Percentiles rank a stretch among this genome's conserved stretches.
phyloP scores from a whole-genome alignment of 2,888 invertebrate genomes.

The Marasmarcha lunaedactyla region DNA sequence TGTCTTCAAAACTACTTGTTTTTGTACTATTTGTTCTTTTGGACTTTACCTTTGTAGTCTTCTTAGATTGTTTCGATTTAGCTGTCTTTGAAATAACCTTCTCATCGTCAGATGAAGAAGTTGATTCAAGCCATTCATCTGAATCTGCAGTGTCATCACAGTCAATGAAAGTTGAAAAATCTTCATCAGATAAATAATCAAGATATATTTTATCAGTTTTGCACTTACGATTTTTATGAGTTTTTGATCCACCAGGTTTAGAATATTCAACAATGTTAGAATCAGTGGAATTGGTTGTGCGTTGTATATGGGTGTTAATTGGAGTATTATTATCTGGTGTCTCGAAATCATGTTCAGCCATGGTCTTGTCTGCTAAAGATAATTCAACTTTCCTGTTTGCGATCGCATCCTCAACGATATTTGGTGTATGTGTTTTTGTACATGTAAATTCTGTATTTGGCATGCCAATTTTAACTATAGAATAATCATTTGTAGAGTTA shows the following conservation, averaged over 20 bases:
- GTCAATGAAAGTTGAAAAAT: background rate
- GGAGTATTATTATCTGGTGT: too few species aligned
- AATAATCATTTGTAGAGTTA: too few species aligned
- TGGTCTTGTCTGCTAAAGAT: too few species aligned
- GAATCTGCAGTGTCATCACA: background rate
- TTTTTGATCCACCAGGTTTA: constrained; percentile 1
- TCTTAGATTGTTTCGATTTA: constrained; percentile 11
- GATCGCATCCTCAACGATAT: too few species aligned
- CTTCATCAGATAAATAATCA: constrained; percentile 2
- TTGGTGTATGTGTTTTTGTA: too few species aligned
- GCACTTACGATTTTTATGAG: background rate
- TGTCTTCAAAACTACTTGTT: background rate
- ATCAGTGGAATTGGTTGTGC: background rate
- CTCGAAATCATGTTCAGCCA: too few species aligned
- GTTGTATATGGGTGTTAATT: too few species aligned
- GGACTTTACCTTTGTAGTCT: constrained; percentile 7
- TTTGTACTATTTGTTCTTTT: constrained; percentile 7
- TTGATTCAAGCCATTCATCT: background rate
- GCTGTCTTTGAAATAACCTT: background rate
- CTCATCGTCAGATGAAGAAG: background rate
- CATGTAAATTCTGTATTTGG: too few species aligned
- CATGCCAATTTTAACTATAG: too few species aligned
- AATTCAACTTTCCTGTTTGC: too few species aligned
- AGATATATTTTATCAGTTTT: constrained; percentile 1
- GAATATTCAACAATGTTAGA: background rate